Base-by-base conservation (phyloP, 2,888 invertebrate genomes). In the Coelopa pilipes region DNA sequence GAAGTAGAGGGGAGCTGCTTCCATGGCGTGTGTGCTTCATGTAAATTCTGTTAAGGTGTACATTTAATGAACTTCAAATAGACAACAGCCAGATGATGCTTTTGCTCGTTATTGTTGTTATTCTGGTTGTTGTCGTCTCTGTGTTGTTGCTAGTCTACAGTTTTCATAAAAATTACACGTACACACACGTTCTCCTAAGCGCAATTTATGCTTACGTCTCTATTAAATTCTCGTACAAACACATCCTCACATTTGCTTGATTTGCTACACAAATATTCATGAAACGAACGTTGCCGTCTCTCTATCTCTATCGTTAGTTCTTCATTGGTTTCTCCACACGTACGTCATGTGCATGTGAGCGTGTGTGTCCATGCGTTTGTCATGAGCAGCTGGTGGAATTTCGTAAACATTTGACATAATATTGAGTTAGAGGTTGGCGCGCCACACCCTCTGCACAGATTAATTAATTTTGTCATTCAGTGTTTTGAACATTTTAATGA, bases 21-120 rank as follows among this genome's bases (percentile, higher is more conserved):
- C 57, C 21, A 11, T 57, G 57, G 17, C 11, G 19, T 11, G 15
- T 11, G 7, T n/a, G 17, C 17, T 11, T 57, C 17, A 57, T 57
- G 57, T 57, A 57, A 57, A 57, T 19, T 57, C 21, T 19, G 19
- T 19, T 17, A 57, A 34, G 11, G 19, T 57, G 57, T 57, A n/a
- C 15, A 57, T 57, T 17, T 12, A 57, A 57, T 57, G 17, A 57
- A n/a, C 57, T 57, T 57, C 13, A n/a, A n/a, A 57, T 15, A 57
- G 57, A 57, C 57, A 57, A 57, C 15, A 57, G 21, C 57, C 57
- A 57, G 57, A 57, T 57, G 57, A 34, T 34, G 4, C 4, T 34
- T 34, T 2, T 34, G 2, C 4, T 34, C 7, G 34, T 34, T 2
- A 4, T 34, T 34, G 34, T 34, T 34, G 34, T 34, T 34, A 34